These are phyloP conservation scores for Therioaphis trifolii DNA, from an alignment of 2,888 invertebrate genomes.

Conservation along the genomic window DNA sequence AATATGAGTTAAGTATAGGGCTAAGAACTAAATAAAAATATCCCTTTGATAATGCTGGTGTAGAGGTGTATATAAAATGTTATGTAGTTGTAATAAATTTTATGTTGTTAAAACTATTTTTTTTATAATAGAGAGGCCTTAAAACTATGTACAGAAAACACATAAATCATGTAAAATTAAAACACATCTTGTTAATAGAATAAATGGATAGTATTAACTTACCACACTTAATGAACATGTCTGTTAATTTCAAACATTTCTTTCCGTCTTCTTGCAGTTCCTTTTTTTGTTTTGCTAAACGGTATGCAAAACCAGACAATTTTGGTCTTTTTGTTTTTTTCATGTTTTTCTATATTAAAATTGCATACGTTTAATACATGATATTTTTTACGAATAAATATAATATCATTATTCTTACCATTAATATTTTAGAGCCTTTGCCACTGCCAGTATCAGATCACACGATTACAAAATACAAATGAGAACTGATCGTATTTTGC, in stretches of 20 bases:
- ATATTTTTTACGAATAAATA: background rate
- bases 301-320: background rate
- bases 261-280: background rate
- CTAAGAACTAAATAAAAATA: background rate
- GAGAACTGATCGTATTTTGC: background rate
- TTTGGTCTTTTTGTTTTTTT: background rate
- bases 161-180: background rate
- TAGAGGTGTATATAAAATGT: background rate
- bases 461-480: constrained; percentile 1
- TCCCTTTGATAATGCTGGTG: background rate
- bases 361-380: background rate
- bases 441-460: background rate
- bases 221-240: background rate
- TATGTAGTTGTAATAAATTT: background rate
- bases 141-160: background rate
- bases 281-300: background rate
- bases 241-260: constrained; percentile 4
- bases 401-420: background rate
- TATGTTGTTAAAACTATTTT: background rate
- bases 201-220: background rate
- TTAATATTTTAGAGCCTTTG: constrained; percentile 6
- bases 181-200: background rate
- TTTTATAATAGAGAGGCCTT: no score
- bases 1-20: background rate
- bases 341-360: background rate